Evolutionary conservation across 1,140 invertebrate species (phyloP).

Genomic region (Lepidurus apus): DNA sequence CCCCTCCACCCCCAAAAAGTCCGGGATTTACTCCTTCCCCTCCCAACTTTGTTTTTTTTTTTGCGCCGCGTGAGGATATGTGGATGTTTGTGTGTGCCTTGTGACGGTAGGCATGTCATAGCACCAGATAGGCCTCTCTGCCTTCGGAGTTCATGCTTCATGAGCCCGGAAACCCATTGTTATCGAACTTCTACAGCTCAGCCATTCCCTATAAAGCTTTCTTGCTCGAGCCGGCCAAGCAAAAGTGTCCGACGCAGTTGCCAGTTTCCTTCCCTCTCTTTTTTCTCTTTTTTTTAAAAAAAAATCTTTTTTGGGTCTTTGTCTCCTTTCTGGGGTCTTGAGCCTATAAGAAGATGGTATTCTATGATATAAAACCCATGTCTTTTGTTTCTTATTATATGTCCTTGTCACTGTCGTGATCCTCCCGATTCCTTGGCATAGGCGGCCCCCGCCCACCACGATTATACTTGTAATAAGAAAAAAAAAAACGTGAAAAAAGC

Average conservation of each 20-base stretch:
- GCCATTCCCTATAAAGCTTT: slow-evolving; percentile 18
- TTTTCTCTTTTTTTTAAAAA: neutral
- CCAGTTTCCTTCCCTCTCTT: neutral
- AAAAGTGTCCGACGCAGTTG: slow-evolving; percentile 21
- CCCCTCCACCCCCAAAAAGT: neutral
- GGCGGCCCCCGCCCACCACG: neutral
- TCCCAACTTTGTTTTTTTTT: neutral
- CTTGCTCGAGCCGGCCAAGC: neutral
- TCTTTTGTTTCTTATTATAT: neutral
- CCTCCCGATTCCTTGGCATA: neutral
- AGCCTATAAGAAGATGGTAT: slow-evolving; percentile 6
- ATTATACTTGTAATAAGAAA: neutral
- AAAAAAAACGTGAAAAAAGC: neutral
- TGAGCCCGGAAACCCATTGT: slow-evolving; percentile 10
- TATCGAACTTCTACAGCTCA: slow-evolving; percentile 21
- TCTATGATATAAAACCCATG: slow-evolving; percentile 21
- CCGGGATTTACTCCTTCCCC: neutral
- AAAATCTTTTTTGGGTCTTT: neutral
- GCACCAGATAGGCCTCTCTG: slow-evolving; percentile 2
- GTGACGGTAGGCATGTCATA: slow-evolving; percentile 15
- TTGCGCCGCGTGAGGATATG: neutral
- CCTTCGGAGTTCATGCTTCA: slow-evolving; percentile 11
- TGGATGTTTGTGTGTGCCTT: neutral
- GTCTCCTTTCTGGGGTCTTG: neutral
- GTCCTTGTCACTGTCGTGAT: slow-evolving; percentile 1